phyloP scores from a whole-genome alignment of 2,113 vertebrate genomes.

The Bothrops jararaca region DNA sequence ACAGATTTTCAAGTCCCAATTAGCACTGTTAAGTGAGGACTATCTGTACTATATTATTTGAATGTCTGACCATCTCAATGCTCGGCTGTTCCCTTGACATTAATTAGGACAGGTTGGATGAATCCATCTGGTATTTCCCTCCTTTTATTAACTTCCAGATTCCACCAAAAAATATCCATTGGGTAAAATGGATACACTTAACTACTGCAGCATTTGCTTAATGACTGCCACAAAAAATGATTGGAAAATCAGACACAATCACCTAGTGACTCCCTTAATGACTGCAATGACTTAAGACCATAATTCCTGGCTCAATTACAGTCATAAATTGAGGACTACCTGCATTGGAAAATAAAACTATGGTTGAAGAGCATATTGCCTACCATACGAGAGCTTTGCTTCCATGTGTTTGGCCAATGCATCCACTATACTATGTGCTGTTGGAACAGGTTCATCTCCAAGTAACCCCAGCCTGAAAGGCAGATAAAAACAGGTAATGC shows the following conservation, averaged over 20 bases:
- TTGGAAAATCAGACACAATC: not conserved
- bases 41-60: not conserved
- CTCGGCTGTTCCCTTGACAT: not conserved
- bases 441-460: slow-evolving; percentile 80
- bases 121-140: not conserved
- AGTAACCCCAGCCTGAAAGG: slow-evolving; percentile 85
- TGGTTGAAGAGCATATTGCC: slow-evolving; percentile 17
- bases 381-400: slow-evolving; percentile 86
- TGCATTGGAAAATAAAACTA: not conserved
- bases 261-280: not conserved
- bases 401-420: slow-evolving; percentile 90
- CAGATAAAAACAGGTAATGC: not conserved
- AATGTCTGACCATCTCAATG: not conserved
- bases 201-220: not conserved
- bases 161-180: not conserved
- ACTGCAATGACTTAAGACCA: not conserved
- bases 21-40: not conserved
- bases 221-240: not conserved
- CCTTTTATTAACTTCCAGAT: not conserved
- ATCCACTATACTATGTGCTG: slow-evolving; percentile 78
- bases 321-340: not conserved
- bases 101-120: not conserved
- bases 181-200: not conserved
- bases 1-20: not conserved
- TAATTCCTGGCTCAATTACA: not conserved